Conservation (phyloP, 1,140 invertebrate species). For the Drosophila hydei region DNA sequence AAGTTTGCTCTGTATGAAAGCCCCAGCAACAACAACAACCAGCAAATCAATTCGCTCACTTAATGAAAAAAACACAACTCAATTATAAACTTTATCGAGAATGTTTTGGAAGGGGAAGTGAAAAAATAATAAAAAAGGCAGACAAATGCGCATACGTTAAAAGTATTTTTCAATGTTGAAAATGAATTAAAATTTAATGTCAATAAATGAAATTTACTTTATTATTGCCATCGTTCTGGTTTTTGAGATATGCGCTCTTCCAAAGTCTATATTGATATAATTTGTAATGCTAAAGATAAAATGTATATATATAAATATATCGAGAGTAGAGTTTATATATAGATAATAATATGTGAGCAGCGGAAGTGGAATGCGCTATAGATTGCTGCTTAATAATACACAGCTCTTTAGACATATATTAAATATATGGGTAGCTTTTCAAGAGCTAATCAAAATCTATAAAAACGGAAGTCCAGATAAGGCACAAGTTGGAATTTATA, state of each 20-base stretch:
- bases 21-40: slow-evolving; percentile 35
- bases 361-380: not conserved
- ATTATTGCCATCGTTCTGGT: slow-evolving; percentile 57
- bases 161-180: slow-evolving; percentile 66
- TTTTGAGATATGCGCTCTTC: slow-evolving; percentile 23
- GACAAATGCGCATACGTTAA: slow-evolving; percentile 47
- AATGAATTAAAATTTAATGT: slow-evolving; percentile 75
- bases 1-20: slow-evolving; percentile 62
- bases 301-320: slow-evolving; percentile 8
- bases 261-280: slow-evolving; percentile 20
- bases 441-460: too few species aligned
- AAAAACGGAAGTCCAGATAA: too few species aligned
- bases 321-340: too few species aligned
- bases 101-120: not conserved
- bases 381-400: too few species aligned
- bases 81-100: slow-evolving; percentile 76
- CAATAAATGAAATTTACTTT: slow-evolving; percentile 70
- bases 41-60: slow-evolving; percentile 76
- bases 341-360: not conserved
- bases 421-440: too few species aligned
- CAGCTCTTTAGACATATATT: too few species aligned
- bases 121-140: not conserved
- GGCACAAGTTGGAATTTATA: too few species aligned
- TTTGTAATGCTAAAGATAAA: slow-evolving; percentile 5
- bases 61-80: slow-evolving; percentile 80